A percentile compares a stretch with the other conserved stretches of the same genome.
Evolutionary conservation across 1,140 invertebrate genomes (phyloP).

Genomic region (Apis laboriosa): DNA sequence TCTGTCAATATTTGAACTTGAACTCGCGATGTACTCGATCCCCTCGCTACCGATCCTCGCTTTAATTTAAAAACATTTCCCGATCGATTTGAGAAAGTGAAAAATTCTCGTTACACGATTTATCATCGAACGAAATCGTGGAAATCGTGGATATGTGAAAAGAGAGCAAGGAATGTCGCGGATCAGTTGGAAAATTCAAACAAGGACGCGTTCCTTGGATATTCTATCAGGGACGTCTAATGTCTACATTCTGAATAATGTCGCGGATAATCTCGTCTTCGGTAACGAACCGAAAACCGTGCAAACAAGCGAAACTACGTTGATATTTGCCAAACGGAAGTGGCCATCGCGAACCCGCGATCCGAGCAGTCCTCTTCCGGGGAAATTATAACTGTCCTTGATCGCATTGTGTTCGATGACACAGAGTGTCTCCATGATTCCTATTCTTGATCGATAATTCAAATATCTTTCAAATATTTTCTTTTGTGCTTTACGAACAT

Average conservation of each 20-base stretch:
- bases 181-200: constrained; percentile 18
- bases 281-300: constrained; percentile 39
- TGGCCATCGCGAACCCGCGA: constrained; percentile 28
- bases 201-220: constrained; percentile 41
- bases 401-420: too few species aligned
- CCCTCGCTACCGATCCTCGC: too few species aligned
- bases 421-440: too few species aligned
- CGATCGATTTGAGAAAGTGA: too few species aligned
- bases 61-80: too few species aligned
- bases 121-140: not conserved
- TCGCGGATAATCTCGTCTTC: constrained; percentile 48
- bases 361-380: constrained; percentile 28
- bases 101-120: not conserved
- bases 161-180: constrained; percentile 14
- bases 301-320: constrained; percentile 47
- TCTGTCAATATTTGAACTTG: too few species aligned
- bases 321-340: constrained; percentile 39
- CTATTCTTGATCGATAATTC: too few species aligned
- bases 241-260: constrained; percentile 61
- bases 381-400: constrained; percentile 45
- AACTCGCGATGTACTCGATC: too few species aligned
- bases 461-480: too few species aligned
- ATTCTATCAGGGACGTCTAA: constrained; percentile 55
- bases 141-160: constrained; percentile 30
- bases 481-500: too few species aligned